Evolutionary conservation across 53 echinoderm and acorn worm genomes (phyloP).

Genomic region (Patiria pectinifera): DNA sequence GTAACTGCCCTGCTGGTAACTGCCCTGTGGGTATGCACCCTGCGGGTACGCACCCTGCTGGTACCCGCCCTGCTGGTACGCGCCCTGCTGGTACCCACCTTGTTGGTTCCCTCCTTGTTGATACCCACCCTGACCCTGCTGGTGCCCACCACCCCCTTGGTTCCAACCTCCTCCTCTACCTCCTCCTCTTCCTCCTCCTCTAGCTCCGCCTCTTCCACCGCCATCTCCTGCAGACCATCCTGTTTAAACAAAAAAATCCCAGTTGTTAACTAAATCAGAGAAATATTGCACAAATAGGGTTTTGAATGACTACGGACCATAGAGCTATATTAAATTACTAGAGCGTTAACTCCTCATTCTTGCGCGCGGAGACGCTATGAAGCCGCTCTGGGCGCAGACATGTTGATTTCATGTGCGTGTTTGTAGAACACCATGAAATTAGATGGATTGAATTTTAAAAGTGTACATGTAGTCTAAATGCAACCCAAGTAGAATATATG

Average conservation of each 20-base stretch:
- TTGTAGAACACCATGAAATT: too few species aligned
- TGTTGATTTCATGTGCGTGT: too few species aligned
- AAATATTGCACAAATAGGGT: background rate
- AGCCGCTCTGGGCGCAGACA: too few species aligned
- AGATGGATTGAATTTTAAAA: too few species aligned
- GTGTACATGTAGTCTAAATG: too few species aligned
- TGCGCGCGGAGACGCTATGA: too few species aligned
- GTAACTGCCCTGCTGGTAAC: constrained; percentile 50
- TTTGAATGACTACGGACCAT: background rate
- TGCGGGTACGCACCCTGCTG: constrained; percentile 4
- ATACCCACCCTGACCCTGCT: constrained; percentile 45
- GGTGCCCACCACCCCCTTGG: constrained; percentile 45
- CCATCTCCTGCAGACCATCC: constrained; percentile 60
- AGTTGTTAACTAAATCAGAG: background rate
- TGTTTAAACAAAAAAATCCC: background rate
- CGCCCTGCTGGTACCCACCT: too few species aligned
- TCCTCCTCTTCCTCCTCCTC: constrained; percentile 32
- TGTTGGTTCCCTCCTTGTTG: constrained; percentile 42
- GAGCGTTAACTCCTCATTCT: too few species aligned
- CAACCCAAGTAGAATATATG: too few species aligned
- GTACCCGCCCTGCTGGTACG: constrained; percentile 44
- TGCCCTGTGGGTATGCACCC: constrained; percentile 43
- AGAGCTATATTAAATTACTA: too few species aligned
- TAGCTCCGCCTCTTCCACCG: constrained; percentile 9
- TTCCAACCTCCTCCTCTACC: constrained; percentile 35